Conservation (phyloP, 2,797 vertebrate species). For the Numenius phaeopus region DNA sequence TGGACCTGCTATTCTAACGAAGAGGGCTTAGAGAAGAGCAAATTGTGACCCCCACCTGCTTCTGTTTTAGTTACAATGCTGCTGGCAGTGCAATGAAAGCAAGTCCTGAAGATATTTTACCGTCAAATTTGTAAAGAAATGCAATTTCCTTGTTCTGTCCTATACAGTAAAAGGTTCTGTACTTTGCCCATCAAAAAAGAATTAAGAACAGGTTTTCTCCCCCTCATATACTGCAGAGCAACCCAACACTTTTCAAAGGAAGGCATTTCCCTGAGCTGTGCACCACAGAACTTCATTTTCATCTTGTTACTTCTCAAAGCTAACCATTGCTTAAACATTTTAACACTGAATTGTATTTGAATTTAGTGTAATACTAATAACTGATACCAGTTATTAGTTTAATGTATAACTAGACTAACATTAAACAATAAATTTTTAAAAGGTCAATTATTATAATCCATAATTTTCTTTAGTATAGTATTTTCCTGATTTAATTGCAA, state of each 20-base stretch:
- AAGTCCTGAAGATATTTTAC: neutral
- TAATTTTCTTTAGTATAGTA: neutral
- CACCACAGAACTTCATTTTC: neutral
- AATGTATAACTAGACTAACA: neutral
- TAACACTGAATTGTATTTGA: neutral
- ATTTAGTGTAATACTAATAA: neutral
- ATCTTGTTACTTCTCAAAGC: neutral
- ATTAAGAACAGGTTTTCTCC: neutral
- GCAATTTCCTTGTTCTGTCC: neutral
- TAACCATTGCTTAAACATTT: neutral
- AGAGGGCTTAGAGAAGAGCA: neutral
- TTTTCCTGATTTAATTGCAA: neutral
- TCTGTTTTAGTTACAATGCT: neutral
- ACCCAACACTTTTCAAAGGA: neutral
- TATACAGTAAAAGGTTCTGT: neutral
- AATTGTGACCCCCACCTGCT: neutral
- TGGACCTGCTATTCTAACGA: neutral
- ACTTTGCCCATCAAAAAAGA: neutral
- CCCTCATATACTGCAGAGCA: neutral
- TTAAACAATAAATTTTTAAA: neutral
- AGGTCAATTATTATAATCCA: neutral
- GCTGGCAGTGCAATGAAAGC: neutral
- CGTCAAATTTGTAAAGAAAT: neutral
- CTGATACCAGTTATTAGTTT: neutral
- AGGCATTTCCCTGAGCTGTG: neutral